Evolutionary conservation across 2,797 vertebrate genomes (phyloP), one percentile per base, ranked within the genome.

Genomic region (Poeciliopsis gracilis): DNA sequence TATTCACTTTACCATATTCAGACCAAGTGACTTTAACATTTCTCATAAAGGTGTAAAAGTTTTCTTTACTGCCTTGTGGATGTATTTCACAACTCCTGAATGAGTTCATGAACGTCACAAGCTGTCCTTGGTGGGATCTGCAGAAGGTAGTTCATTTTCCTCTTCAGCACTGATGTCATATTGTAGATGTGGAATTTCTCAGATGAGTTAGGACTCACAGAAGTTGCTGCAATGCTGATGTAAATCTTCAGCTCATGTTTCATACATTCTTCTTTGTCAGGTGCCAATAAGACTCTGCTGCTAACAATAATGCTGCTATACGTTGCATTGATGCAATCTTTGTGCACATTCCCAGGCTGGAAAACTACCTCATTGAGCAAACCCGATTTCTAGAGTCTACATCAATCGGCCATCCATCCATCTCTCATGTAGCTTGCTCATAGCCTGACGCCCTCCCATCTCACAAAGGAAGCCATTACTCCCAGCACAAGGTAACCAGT

Each of bases 401-500:
- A 92, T 88, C 88, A 90, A 87, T 88, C 51, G 67, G 77, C 82
- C 80, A 81, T 88, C 86, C 84, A 89, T 88, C 87, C 63, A 71
- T 71, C 76, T 79, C 85, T 43, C 20, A 77, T 63, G 12, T 69
- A 80, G 81, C 73, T 76, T 79, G 76, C 76, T 85, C 84, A 36
- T 81, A 77, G 80, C 81, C 76, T 86, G 77, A 82, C 82, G 85
- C 88, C 78, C 84, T 89, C 87, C 90, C 83, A 75, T 88, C 89
- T 89, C 53, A 16, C 89, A 86, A 78, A 85, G 84, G 84, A 90
- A 91, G 49, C 83, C 87, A 93, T 93, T 90, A 91, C 90, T 93
- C 87, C 87, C 74, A 4, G 77, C 86, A 80, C 91, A 61, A 41
- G 12, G 49, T 91, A 86, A 86, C 83, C 76, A 1, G 76, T 25